Evolutionary conservation across 2,888 invertebrate genomes (phyloP).

Genomic region (Spatulosminthurus flaviceps): DNA sequence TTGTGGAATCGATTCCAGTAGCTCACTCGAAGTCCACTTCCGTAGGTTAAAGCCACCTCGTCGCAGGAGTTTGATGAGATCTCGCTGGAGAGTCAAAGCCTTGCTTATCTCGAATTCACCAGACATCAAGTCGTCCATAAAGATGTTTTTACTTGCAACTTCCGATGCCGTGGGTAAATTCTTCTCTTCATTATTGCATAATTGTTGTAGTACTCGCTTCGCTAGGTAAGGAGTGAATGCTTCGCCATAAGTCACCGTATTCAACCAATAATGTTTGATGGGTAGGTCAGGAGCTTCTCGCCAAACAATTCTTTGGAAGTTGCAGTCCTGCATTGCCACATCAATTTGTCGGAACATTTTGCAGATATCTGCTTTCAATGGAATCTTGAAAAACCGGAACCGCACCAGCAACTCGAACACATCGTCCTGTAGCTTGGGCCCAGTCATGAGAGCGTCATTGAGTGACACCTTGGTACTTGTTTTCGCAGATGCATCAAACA

Average conservation of each 20-base stretch:
- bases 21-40: slow-evolving; percentile 3
- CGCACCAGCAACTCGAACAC: background rate
- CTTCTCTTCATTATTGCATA: background rate
- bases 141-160: background rate
- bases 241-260: background rate
- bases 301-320: background rate
- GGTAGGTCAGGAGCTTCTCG: background rate
- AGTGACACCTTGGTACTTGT: background rate
- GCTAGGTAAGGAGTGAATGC: background rate
- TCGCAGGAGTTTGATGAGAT: background rate
- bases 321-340: background rate
- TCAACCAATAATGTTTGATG: background rate
- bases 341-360: background rate
- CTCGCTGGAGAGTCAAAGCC: background rate
- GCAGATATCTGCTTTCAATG: background rate
- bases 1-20: background rate
- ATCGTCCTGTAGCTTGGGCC: background rate
- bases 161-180: background rate
- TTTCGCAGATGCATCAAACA: background rate
- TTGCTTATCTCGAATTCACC: background rate
- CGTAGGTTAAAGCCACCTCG: background rate
- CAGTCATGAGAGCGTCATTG: background rate
- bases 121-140: background rate
- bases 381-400: background rate
- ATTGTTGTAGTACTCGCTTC: background rate